Percentiles rank a stretch among this genome's conserved stretches.
Conservation (phyloP, 2,113 vertebrate species). For the Dolichotis patagonum region DNA sequence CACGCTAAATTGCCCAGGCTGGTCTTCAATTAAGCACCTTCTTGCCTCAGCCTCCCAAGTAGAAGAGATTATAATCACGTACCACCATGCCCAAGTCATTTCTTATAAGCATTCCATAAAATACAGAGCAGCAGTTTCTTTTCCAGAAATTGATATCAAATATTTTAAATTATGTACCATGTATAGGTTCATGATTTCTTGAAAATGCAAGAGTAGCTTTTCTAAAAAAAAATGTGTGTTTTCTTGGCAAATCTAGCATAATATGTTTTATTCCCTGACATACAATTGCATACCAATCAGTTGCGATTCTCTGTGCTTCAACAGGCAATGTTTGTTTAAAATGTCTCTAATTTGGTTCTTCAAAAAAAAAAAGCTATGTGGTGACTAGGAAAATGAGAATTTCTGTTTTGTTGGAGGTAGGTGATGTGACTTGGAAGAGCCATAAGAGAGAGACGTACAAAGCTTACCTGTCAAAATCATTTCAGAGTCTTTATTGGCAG, state of each 20-base stretch:
- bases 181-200: background rate
- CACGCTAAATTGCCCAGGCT: background rate
- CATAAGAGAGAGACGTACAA: background rate
- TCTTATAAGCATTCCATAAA: background rate
- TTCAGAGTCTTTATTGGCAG: background rate
- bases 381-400: background rate
- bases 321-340: constrained; percentile 53
- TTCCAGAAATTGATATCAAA: background rate
- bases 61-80: background rate
- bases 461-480: background rate
- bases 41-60: background rate
- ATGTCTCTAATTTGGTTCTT: constrained; percentile 5
- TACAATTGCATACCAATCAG: background rate
- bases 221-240: background rate
- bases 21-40: background rate
- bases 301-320: constrained; percentile 45
- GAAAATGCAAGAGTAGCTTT: background rate
- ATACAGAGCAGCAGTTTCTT: background rate
- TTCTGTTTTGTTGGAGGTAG: accelerated
- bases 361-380: background rate
- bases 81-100: background rate
- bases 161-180: background rate
- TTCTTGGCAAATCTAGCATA: background rate
- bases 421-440: background rate
- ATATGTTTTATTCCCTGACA: background rate